Conservation (phyloP, 2,888 invertebrate species). For the Xestia c-nigrum region DNA sequence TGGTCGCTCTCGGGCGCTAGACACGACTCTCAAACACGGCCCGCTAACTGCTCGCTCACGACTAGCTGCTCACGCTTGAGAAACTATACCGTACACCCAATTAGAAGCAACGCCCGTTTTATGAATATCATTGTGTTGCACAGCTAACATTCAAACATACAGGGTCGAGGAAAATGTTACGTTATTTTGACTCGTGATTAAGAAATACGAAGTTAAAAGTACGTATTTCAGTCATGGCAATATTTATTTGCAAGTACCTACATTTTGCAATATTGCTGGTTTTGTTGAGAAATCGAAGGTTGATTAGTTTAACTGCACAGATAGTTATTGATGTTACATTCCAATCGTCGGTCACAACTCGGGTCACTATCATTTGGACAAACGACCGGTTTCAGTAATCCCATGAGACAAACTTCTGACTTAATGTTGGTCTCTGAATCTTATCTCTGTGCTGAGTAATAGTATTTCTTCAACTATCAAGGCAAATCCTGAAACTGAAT, state of each 20-base stretch:
- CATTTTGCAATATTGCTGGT: constrained; percentile 24
- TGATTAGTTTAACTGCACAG: background rate
- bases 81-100: constrained; percentile 62
- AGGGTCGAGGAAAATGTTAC: constrained; percentile 36
- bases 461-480: background rate
- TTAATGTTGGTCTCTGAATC: background rate
- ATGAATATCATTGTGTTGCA: constrained; percentile 50
- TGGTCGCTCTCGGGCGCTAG: constrained; percentile 45
- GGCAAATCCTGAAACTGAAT: background rate
- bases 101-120: constrained; percentile 42
- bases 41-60: constrained; percentile 78
- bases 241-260: constrained; percentile 4
- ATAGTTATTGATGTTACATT: constrained; percentile 19
- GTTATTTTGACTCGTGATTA: constrained; percentile 17
- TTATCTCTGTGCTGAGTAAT: background rate
- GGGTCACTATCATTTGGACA: constrained; percentile 5
- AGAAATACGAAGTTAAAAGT: constrained; percentile 22
- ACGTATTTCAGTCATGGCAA: background rate
- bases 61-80: constrained; percentile 63
- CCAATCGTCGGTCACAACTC: constrained; percentile 3
- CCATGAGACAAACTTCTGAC: constrained; percentile 25
- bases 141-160: constrained; percentile 36
- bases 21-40: constrained; percentile 73
- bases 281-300: constrained; percentile 19
- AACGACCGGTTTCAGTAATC: constrained; percentile 10